phyloP scores from a whole-genome alignment of 2,113 vertebrate genomes.

The Shinisaurus crocodilurus region DNA sequence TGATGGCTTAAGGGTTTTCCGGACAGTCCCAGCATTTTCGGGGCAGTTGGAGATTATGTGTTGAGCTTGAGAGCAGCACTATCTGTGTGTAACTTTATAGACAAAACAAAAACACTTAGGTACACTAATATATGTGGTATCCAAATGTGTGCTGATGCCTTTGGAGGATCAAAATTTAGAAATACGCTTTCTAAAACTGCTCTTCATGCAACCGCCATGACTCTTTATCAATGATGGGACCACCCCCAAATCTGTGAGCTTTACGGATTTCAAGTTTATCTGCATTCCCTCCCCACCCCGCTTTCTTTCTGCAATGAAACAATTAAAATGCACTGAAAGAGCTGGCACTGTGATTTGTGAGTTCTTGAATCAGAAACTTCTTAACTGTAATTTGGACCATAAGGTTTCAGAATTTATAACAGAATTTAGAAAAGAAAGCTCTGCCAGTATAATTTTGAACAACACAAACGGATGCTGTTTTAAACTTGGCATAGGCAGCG shows the following conservation, averaged over 20 bases:
- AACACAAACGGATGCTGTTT: not conserved
- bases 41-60: no score
- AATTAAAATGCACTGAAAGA: not conserved
- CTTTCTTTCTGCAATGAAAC: not conserved
- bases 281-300: not conserved
- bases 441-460: not conserved
- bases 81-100: not conserved
- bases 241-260: not conserved
- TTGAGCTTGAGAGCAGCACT: not conserved
- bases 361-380: not conserved
- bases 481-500: not conserved
- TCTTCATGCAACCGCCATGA: not conserved
- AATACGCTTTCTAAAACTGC: not conserved
- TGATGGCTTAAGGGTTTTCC: no score
- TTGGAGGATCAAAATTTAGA: not conserved
- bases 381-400: not conserved
- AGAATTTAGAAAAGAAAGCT: constrained; percentile 5
- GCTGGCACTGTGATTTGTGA: not conserved
- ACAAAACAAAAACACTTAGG: not conserved
- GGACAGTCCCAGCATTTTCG: no score
- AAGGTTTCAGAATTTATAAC: not conserved
- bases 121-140: not conserved
- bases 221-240: not conserved
- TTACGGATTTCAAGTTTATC: not conserved
- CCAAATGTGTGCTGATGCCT: not conserved